phyloP scores from a whole-genome alignment of 2,888 invertebrate species.

The Harpalus rubripes region DNA sequence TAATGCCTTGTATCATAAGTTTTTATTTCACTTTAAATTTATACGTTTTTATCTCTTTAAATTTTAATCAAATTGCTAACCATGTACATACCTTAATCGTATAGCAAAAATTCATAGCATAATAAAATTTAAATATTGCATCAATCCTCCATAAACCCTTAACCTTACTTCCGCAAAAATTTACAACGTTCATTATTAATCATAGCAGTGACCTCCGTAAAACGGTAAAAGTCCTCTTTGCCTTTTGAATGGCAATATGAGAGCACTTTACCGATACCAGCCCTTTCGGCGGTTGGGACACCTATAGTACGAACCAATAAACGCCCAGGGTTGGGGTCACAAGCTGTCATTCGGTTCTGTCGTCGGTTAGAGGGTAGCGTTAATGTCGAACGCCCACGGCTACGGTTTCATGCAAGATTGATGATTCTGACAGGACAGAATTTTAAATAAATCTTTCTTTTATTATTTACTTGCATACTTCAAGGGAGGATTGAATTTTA shows the following conservation, averaged over 20 bases:
- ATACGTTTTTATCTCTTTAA: no score
- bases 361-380: constrained; percentile 1
- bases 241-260: constrained; percentile 30
- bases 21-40: background rate
- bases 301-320: constrained; percentile 7
- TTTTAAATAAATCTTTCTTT: constrained; percentile 54
- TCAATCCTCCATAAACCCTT: background rate
- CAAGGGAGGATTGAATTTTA: background rate
- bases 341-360: constrained; percentile 29
- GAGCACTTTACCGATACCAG: constrained; percentile 34
- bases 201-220: constrained; percentile 8
- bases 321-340: background rate
- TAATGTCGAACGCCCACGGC: constrained; percentile 1
- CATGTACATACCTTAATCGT: background rate
- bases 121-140: constrained; percentile 3
- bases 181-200: constrained; percentile 27
- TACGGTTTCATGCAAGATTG: constrained; percentile 37
- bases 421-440: constrained; percentile 33
- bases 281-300: constrained; percentile 12
- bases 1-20: background rate
- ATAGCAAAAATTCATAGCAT: background rate
- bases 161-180: constrained; percentile 6
- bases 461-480: constrained; percentile 39
- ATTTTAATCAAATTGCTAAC: no score
- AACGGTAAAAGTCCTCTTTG: constrained; percentile 19